Evolutionary conservation across 2,888 invertebrate species (phyloP), one percentile per base, ranked within the genome.

Genomic region (Andrena chrysosceles): DNA sequence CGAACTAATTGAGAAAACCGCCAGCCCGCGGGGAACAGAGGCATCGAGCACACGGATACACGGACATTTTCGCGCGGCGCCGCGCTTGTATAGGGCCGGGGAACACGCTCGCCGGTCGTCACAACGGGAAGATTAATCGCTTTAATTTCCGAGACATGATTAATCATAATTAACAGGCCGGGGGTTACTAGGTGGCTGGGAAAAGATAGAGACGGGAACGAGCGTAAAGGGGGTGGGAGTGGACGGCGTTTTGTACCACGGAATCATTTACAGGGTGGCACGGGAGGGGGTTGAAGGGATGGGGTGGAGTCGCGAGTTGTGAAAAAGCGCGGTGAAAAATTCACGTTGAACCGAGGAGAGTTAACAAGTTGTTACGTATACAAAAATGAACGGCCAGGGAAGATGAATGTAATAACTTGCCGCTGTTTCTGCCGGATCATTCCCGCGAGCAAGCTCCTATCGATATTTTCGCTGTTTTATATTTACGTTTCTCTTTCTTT

Each of bases 91-190:
- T 52, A 62, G 56, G 66, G 60, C 49, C 54, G 20, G 29, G 35
- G 26, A 60, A 75, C 72, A 56, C 69, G 69, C 69, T 42, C 76
- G 63, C 23, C 59, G 81, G 85, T 85, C 85, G 83, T 85, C 85
- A 83, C 87, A 87, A 81, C 85, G 87, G 70, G 86, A 91, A 92
- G 92, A 93, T 93, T 93, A 92, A 93, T 93, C 90, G 91, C 91
- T 91, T 92, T 92, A 92, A 93, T 93, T 93, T 93, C 92, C 92
- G 90, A 89, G 92, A 90, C 90, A 91, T 91, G 91, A 93, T 93
- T 93, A 92, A 93, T 93, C 92, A 92, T 92, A 93, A 93, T 93
- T 93, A 93, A 92, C 92, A 91, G 78, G 87, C 84, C 86, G 85
- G 87, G 42, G 87, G 87, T 87, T 86, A 73, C 64, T 60, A 80